phyloP scores from a whole-genome alignment of 2,113 vertebrate species.

The Clarias magur region DNA sequence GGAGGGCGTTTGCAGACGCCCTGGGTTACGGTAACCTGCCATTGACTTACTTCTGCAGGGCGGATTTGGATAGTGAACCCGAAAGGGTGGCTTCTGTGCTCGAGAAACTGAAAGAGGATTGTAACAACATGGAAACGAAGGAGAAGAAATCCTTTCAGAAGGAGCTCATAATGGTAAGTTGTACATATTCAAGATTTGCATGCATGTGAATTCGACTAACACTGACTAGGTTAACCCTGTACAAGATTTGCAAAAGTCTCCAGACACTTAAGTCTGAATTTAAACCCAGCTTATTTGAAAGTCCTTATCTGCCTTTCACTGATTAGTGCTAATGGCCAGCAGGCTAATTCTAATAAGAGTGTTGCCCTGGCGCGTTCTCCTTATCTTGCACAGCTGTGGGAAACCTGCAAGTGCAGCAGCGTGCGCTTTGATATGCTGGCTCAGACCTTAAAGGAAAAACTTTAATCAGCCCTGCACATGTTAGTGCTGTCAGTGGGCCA shows the following conservation, averaged over 20 bases:
- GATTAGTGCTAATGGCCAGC: constrained; percentile 38
- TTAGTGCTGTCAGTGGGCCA: constrained; percentile 11
- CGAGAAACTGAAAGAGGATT: constrained; percentile 97
- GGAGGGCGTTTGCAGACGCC: constrained; percentile 88
- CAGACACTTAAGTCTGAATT: constrained; percentile 20
- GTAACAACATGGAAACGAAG: constrained; percentile 84
- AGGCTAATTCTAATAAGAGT: constrained; percentile 50
- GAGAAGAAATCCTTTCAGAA: constrained; percentile 96
- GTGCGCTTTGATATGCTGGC: constrained; percentile 14
- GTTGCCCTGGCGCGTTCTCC: constrained; percentile 19
- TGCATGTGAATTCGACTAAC: constrained; percentile 17
- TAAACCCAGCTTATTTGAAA: constrained; percentile 33
- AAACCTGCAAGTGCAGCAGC: constrained; percentile 50
- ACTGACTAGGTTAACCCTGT: constrained; percentile 15
- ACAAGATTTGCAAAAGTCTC: constrained; percentile 3
- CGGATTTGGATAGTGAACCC: constrained; percentile 87
- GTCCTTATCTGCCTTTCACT: constrained; percentile 31
- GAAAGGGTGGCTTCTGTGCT: constrained; percentile 92
- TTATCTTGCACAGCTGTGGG: constrained; percentile 42
- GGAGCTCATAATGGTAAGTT: constrained; percentile 90
- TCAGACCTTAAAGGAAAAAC: constrained; percentile 15
- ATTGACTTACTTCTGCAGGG: constrained; percentile 86
- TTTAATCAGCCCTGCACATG: constrained; percentile 28
- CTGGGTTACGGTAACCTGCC: constrained; percentile 86
- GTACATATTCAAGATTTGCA: background rate